Evolutionary conservation across 2,113 vertebrate genomes (phyloP).

Genomic region (Scolopax mira): DNA sequence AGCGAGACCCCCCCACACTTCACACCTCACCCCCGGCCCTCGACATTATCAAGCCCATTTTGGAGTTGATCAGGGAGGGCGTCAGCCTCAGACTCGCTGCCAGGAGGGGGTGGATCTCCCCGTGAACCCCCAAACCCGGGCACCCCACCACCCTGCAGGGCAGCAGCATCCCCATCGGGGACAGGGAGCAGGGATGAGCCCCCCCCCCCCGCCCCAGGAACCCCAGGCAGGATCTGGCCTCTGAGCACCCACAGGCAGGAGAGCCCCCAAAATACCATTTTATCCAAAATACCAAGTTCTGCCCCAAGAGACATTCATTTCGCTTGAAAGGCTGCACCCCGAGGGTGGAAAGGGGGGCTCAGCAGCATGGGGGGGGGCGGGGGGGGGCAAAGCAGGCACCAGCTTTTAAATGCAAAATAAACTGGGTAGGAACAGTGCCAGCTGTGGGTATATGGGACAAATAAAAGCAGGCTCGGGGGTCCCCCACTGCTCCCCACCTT

Average conservation of each 20-base stretch:
- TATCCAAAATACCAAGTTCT: neutral
- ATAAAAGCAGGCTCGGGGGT: neutral
- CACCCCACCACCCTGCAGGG: rapidly evolving
- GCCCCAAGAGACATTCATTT: neutral
- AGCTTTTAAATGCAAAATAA: no score
- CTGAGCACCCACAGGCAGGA: no score
- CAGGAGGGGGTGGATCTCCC: neutral
- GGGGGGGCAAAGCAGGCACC: rapidly evolving
- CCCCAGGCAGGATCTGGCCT: neutral
- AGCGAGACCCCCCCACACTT: rapidly evolving
- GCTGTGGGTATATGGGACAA: neutral
- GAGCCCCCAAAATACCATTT: neutral
- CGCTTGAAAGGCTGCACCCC: neutral
- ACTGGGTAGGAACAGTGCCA: rapidly evolving
- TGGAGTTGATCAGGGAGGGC: neutral
- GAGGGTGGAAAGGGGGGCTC: no score
- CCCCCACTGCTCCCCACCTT: neutral
- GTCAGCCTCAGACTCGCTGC: rapidly evolving
- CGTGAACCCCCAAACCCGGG: rapidly evolving
- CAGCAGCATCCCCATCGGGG: rapidly evolving
- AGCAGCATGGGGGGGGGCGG: rapidly evolving
- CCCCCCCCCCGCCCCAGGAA: neutral
- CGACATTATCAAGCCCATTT: rapidly evolving
- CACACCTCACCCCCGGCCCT: rapidly evolving
- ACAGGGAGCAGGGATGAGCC: neutral